Evolutionary conservation across 2,113 vertebrate species (phyloP), one percentile per base, ranked within the genome.

Genomic region (Rutilus rutilus): DNA sequence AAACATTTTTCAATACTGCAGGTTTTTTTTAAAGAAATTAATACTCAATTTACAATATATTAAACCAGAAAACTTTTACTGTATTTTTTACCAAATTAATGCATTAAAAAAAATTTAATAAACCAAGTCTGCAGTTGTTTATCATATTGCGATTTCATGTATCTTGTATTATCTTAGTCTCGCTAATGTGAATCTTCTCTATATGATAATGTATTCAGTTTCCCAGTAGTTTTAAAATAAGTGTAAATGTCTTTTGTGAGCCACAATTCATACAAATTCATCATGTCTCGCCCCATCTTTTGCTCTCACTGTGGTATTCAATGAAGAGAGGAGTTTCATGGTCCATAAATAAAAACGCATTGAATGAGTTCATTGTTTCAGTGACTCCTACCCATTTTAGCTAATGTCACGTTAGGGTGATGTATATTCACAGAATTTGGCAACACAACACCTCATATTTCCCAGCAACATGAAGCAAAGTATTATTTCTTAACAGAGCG

Each of bases 341-440:
- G 23, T 42, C 54, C 69, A 15, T 64, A 64, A 67, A 45, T 77
- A 57, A 12, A 33, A 78, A 54, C 12, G 2, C 57, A 86, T 83
- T 80, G 60, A 62, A 80, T 80, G 9, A 47, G 59, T 9, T 60
- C 17, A 62, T 79, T 83, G 87, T 88, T 88, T 86, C 5, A 78
- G 27, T 42, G 36, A 83, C 62, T 83, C 84, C 78, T 73, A 83
- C 79, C 36, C 45, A 30, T 73, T 45, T 23, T 2, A 57, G 52
- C 62, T 54, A 80, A 60, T 62, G 73, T 59, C 78, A 69, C 78
- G 82, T 60, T 78, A n/a, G 73, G 64, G 79, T 82, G 27, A n/a
- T 83, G 23, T 45, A 15, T 5, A 50, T 23, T 85, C 67, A 27
- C 36, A 39, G 33, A 52, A 62, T 33, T 25, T 60, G 54, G 33